phyloP scores from a whole-genome alignment of 2,888 invertebrate species.

The Thecocarcelia acutangulata region DNA sequence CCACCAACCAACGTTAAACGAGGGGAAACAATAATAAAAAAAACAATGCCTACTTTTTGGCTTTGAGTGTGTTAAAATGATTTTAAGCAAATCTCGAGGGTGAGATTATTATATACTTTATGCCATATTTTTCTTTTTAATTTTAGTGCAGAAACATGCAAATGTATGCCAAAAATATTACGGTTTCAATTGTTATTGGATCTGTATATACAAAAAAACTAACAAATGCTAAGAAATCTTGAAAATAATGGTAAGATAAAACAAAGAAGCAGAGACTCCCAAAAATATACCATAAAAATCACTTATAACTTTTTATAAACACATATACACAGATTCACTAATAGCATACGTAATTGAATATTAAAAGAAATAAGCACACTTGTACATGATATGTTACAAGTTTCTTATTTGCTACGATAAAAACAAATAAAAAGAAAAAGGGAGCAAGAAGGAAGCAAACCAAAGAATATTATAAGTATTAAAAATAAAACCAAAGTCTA shows the following conservation, averaged over 20 bases:
- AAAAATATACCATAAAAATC: conserved; percentile 58
- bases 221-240: conserved; percentile 60
- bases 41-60: conserved; percentile 54
- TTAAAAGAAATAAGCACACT: conserved; percentile 43
- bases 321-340: conserved; percentile 7
- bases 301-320: conserved; percentile 49
- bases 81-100: conserved; percentile 61
- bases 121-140: not conserved
- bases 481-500: conserved; percentile 41
- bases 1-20: conserved; percentile 1
- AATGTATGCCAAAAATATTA: conserved; percentile 50
- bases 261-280: conserved; percentile 5
- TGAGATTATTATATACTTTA: conserved; percentile 53
- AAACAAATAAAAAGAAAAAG: too few relatives aligned
- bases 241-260: conserved; percentile 56
- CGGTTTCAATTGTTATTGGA: conserved; percentile 58
- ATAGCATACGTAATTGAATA: conserved; percentile 62
- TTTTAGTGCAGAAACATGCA: conserved; percentile 42
- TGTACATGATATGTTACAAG: conserved; percentile 1
- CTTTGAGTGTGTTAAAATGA: conserved; percentile 65
- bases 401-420: not conserved
- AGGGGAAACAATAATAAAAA: conserved; percentile 44
- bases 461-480: conserved; percentile 8
- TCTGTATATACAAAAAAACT: conserved; percentile 43
- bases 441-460: not conserved